Evolutionary conservation across 2,888 invertebrate genomes (phyloP), one percentile per base, ranked within the genome.

Genomic region (Ametastegia equiseti): DNA sequence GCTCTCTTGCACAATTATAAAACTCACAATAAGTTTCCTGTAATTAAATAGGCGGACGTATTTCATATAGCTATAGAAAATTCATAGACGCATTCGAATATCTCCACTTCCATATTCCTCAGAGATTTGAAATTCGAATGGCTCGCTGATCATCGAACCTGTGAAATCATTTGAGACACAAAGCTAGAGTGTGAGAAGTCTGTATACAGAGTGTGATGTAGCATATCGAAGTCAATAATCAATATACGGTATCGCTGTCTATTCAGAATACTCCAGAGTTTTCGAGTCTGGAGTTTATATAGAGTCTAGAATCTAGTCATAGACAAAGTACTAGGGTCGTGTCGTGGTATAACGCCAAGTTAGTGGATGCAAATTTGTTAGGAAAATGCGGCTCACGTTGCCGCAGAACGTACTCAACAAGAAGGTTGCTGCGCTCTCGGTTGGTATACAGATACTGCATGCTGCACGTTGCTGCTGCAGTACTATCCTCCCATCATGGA

Each of bases 281-380:
- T n/a, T 45, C 15, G 47, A 71, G 42, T 23, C 47, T 65, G n/a
- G 36, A 27, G 60, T 60, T 30, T 60, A 60, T n/a, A n/a, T 60
- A 39, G 65, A 36, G 15, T 36, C 36, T 30, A 7, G 71, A 71
- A 30, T 45, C 71, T 71, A 47, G 27, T 39, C 67, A 23, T 19
- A 45, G 71, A 71, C 9, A 39, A 11, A 39, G 39, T 67, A 39
- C 65, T 23, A 23, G 54, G 65, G 65, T 67, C 65, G 39, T 67
- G 65, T 67, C 65, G 39, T 67, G 4, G 65, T 67, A 67, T 67
- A 39, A 67, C 36, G 47, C 42, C 71, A 15, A 45, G 45, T 71
- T 71, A 71, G 71, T 47, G n/a, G 71, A 71, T 71, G 71, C 71
- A 71, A 71, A 71, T 71, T 71, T 47, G 33, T 27, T 30, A 30